Conservation (phyloP, 2,797 vertebrate species). For the Tiaroga cobitis region DNA sequence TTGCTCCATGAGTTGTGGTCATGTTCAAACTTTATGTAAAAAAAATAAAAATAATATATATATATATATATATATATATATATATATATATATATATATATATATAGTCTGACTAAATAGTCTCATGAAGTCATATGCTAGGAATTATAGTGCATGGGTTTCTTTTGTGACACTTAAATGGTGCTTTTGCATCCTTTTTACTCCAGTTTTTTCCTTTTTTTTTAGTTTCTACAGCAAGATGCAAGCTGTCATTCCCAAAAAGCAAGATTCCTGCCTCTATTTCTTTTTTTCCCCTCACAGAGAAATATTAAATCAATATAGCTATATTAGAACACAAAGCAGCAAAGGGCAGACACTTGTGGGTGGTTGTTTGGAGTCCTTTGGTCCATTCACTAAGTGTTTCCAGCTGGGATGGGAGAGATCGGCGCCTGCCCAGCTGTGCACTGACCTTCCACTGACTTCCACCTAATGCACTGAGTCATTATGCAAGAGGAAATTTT, state of each 20-base stretch:
- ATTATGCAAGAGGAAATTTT: slow-evolving; percentile 29
- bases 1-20: background rate
- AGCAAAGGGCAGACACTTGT: slow-evolving; percentile 47
- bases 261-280: background rate
- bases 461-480: no score
- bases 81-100: no score
- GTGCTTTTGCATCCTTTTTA: background rate
- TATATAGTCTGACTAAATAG: no score
- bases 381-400: slow-evolving; percentile 39
- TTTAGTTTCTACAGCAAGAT: background rate
- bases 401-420: slow-evolving; percentile 49
- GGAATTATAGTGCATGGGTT: background rate
- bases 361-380: slow-evolving; percentile 46
- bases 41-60: no score
- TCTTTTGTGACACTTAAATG: background rate
- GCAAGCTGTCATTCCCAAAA: background rate
- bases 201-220: background rate
- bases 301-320: slow-evolving; percentile 42
- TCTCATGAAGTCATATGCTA: background rate
- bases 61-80: no score
- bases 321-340: slow-evolving; percentile 43
- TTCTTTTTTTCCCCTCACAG: background rate
- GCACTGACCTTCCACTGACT: slow-evolving; percentile 55
- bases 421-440: slow-evolving; percentile 32
- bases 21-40: background rate